These are phyloP conservation scores for Premnoplex brunnescens DNA, from an alignment of 2,797 vertebrate species.

Conservation along the genomic window DNA sequence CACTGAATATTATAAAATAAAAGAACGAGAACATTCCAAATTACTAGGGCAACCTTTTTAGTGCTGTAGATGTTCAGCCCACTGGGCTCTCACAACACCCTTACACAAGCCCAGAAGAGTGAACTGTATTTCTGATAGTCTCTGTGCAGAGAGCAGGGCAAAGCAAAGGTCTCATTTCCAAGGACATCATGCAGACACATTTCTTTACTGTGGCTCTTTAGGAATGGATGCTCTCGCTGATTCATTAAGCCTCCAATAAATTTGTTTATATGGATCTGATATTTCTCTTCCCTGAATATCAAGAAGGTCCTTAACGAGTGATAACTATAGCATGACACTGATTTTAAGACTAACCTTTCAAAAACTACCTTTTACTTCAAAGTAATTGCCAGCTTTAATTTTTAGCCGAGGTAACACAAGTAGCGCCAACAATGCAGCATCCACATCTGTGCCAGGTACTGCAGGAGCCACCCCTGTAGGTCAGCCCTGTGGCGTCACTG, in stretches of 20 bases:
- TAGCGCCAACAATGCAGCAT: not conserved
- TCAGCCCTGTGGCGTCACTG: not conserved
- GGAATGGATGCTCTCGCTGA: not conserved
- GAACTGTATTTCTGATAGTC: not conserved
- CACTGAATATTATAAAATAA: not conserved
- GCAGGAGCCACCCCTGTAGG: not conserved
- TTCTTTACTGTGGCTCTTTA: not conserved
- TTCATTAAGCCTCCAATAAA: conserved; percentile 57
- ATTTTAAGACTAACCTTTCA: conserved; percentile 61
- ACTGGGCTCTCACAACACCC: not conserved
- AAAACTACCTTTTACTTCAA: conserved; percentile 31
- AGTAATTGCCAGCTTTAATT: conserved; percentile 18
- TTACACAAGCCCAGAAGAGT: not conserved
- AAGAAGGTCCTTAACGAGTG: conserved; percentile 45
- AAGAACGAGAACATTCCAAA: not conserved
- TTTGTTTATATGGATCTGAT: conserved; percentile 69
- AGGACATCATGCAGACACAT: not conserved
- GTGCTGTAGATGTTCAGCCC: not conserved
- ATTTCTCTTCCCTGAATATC: conserved; percentile 63
- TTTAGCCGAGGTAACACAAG: not conserved
- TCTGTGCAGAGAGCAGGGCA: not conserved
- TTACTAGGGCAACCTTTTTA: not conserved
- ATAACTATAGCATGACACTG: not conserved
- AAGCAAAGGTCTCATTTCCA: conserved; percentile 32
- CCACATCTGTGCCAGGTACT: not conserved